These are phyloP conservation scores for Euzophera pinguis DNA, from an alignment of 2,888 invertebrate genomes.

Conservation along the genomic window DNA sequence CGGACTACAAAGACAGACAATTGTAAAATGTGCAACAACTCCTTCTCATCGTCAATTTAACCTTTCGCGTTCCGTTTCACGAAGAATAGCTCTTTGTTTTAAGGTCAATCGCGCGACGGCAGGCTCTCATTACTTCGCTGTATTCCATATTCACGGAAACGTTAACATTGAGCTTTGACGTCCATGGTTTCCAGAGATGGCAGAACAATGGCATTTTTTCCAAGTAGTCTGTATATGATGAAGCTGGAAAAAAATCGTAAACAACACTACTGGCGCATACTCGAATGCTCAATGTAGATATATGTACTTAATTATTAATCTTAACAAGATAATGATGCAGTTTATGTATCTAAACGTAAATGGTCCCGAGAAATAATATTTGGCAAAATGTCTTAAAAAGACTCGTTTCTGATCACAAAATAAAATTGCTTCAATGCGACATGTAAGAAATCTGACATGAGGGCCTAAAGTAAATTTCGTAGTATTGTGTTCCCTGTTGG, in stretches of 20 bases:
- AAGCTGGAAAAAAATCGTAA: no score
- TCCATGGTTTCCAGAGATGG: conserved; percentile 6
- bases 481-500: no score
- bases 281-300: no score
- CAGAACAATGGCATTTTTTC: conserved; percentile 9
- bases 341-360: no score
- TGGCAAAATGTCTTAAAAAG: no score
- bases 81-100: conserved; percentile 60
- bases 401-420: no score
- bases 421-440: no score
- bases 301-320: not conserved
- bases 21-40: not conserved
- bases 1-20: not conserved
- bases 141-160: conserved; percentile 50
- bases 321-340: not conserved
- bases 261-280: no score
- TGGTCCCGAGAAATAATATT: no score
- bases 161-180: conserved; percentile 15
- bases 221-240: not conserved
- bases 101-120: conserved; percentile 50
- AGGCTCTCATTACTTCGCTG: conserved; percentile 52
- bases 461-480: no score
- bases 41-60: not conserved
- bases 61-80: conserved; percentile 33
- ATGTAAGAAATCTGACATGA: no score